Evolutionary conservation across 2,797 vertebrate species (phyloP), one percentile per base, ranked within the genome.

Genomic region (Phataginus tricuspis): DNA sequence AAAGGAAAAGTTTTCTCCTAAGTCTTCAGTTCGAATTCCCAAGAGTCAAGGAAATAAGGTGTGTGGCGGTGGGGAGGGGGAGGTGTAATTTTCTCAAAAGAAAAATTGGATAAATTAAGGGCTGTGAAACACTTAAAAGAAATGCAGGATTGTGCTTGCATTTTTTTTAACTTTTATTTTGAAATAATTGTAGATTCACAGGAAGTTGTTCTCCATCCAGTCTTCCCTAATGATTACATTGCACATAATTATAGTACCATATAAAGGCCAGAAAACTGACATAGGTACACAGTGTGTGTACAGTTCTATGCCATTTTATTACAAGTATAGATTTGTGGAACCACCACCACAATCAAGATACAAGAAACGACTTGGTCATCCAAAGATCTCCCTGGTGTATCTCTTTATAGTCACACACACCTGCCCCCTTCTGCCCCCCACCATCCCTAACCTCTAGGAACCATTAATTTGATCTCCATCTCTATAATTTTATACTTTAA

Each of bases 101-200:
- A 92, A 92, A 95, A 89, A 91, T 42, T 53, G 31, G 39, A 49
- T 92, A 91, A 86, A 83, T 34, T 31, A 94, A 92, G 29, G 34
- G 29, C 80, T 59, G 7, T 55, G 74, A 27, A 42, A 12, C 21
- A 55, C 49, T 85, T 85, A 31, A 75, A 87, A 91, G 34, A 83
- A 95, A 86, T 77, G 53, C 39, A 85, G 39, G 51, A 49, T 79
- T 63, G 12, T 94, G 27, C 77, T 94, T 84, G 29, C 79, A 25
- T 39, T 85, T 63, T 63, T 72, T 42, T 59, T 11, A 39, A 66
- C 14, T 83, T 78, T 89, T 83, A 55, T 61, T 92, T 93, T 92
- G 42, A 97, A 91, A 95, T 78, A 87, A 75, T 66, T 92, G 37
- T 66, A 84, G 49, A 95, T 61, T 92, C 61, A 61, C 2, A 92